Conservation (phyloP, 2,888 invertebrate genomes). For the Cantharis lateralis region DNA sequence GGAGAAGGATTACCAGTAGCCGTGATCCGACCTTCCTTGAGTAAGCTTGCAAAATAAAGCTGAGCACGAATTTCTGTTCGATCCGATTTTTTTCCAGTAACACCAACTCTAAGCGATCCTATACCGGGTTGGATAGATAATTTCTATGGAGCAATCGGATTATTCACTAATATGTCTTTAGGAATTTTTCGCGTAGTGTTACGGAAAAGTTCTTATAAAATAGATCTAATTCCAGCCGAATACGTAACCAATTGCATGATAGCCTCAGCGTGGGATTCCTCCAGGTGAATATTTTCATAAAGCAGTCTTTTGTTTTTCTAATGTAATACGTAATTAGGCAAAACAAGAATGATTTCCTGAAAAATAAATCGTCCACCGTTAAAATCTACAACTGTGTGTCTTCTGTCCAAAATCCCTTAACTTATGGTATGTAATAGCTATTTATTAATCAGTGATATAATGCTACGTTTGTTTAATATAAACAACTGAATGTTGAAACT, state of each 20-base stretch:
- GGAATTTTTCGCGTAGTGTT: not conserved
- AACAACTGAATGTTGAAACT: no score
- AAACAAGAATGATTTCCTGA: not conserved
- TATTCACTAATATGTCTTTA: not conserved
- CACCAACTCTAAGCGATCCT: not conserved
- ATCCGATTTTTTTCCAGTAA: no score
- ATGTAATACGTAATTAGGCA: not conserved
- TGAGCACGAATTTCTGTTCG: no score
- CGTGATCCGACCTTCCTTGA: conserved; percentile 72
- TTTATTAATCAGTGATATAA: no score
- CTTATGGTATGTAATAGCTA: not conserved
- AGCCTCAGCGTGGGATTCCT: not conserved
- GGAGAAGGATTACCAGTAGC: conserved; percentile 64
- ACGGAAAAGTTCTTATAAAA: not conserved
- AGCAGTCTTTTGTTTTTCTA: not conserved
- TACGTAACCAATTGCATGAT: not conserved
- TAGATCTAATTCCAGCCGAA: conserved; percentile 5
- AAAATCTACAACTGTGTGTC: not conserved
- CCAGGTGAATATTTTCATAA: not conserved
- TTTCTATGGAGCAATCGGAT: not conserved
- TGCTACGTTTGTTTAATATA: no score
- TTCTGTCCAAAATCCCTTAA: not conserved
- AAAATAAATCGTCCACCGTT: not conserved
- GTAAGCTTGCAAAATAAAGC: conserved; percentile 38
- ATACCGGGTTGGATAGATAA: not conserved